Evolutionary conservation across 2,113 vertebrate species (phyloP), one percentile per base, ranked within the genome.

Genomic region (Malurus melanocephalus): DNA sequence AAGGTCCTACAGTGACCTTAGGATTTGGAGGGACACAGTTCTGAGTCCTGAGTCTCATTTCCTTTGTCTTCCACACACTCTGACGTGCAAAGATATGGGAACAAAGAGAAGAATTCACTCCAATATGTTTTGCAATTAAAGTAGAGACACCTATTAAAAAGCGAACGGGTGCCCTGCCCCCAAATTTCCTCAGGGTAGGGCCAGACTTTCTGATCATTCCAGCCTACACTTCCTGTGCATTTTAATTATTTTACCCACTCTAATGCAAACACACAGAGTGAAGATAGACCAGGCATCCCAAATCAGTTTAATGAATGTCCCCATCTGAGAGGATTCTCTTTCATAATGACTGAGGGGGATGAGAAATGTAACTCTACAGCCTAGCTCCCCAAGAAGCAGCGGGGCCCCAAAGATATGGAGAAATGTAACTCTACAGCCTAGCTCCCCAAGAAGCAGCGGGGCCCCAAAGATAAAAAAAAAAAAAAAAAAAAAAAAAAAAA

Each of bases 231-330:
- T 85, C 57, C 27, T 30, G 10, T 40, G 72, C 75, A 59, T 88
- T 93, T 89, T 84, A 85, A 89, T 93, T 85, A 80, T 78, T 91
- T 88, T 75, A 57, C 55, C 24, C 67, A 52, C 33, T 45, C 77
- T 83, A 69, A 79, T 38, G 65, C 72, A 93, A 93, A 92, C 51
- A 43, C 23, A 53, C 35, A 35, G 8, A 42, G 56, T 52, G 87
- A 80, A 86, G 69, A 74, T 22, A 85, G 67, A 68, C 60, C 56
- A 75, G 68, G 65, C 72, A 87, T 93, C 66, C 80, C 89, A 91
- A 91, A 93, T 92, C 65, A 92, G 72, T 85, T 93, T 90, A 94
- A 94, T 91, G 93, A 95, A 95, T 46, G 61, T 83, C 76, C 81
- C 90, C 72, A 83, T 88, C 80, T 77, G 75, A 94, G 91, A 92